Evolutionary conservation across 2,888 invertebrate genomes (phyloP), one percentile per base, ranked within the genome.

Genomic region (Agapostemon virescens): DNA sequence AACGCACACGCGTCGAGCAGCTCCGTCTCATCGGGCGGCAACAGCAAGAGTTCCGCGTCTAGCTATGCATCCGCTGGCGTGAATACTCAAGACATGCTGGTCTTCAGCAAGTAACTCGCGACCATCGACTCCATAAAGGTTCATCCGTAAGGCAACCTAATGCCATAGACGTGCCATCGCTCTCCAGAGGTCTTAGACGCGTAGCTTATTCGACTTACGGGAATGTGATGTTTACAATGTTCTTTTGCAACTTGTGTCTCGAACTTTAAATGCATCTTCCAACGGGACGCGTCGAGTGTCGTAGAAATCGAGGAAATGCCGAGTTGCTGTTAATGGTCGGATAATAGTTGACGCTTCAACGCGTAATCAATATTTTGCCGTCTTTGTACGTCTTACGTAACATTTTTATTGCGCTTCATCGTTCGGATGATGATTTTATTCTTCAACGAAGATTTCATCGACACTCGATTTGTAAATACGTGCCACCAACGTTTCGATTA

Each of bases 41-140:
- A 86, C 20, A 75, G 38, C 15, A 88, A 86, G 58, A 86, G 88
- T 58, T 88, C 87, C 0, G 88, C 90, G 0, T 84, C 86, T 40
- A 87, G 88, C 38, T 77, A 86, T 1, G 90, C 90, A 1, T 73
- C 84, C 1, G 86, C 88, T 2, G 61, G 73, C 5, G 72, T 75
- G 17, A 79, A 90, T 58, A 88, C 90, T 11, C 78, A 78, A 5
- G 86, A 87, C 40, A 88, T 85, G 87, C 85, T 91, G 70, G 76
- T 91, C 61, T 90, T 91, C 80, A 83, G 68, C 64, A 40, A 79
- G 17, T 87, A 75, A 82, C 42, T 30, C 2, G 7, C 55, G 15
- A 42, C 52, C 3, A 26, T 15, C 52, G 23, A n/a, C 23, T n/a
- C 13, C 38, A 15, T 40, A 17, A 30, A 20, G 17, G 38, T 64